Evolutionary conservation across 2,888 invertebrate species (phyloP).

Genomic region (Chloromyia formosa): DNA sequence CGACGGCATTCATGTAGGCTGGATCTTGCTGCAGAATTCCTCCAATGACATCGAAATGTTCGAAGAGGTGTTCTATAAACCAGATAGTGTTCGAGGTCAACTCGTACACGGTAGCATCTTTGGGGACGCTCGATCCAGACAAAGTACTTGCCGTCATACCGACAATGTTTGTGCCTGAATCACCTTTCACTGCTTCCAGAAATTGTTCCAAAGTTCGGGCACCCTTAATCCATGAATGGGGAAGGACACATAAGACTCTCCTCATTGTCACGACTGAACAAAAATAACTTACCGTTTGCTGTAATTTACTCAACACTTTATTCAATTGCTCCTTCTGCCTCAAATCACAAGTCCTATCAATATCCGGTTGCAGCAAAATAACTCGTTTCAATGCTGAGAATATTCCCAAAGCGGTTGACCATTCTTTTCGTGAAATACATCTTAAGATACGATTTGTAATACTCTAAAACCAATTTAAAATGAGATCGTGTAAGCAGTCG

Average conservation of each 20-base stretch:
- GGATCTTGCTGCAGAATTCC: conserved; percentile 72
- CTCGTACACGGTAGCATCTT: conserved; percentile 98
- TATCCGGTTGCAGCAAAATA: conserved; percentile 78
- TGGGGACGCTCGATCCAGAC: conserved; percentile 68
- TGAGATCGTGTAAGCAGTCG: not conserved
- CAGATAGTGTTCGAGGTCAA: conserved; percentile 93
- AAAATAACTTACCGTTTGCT: conserved; percentile 70
- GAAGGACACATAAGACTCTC: not conserved
- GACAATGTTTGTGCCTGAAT: conserved; percentile 77
- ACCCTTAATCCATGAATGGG: conserved; percentile 69
- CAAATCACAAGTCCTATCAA: conserved; percentile 79
- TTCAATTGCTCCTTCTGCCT: conserved; percentile 76
- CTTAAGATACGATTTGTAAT: conserved; percentile 79
- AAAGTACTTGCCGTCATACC: conserved; percentile 60
- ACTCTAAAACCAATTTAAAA: conserved; percentile 64
- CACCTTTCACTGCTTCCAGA: conserved; percentile 84
- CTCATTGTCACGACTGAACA: conserved; percentile 6
- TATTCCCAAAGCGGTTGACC: conserved; percentile 80
- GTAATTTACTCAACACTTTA: conserved; percentile 76
- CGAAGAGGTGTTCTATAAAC: conserved; percentile 86
- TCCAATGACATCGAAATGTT: conserved; percentile 78
- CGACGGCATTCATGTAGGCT: conserved; percentile 67
- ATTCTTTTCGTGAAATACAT: conserved; percentile 80
- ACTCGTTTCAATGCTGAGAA: conserved; percentile 86
- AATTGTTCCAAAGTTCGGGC: conserved; percentile 92